phyloP scores from a whole-genome alignment of 2,797 vertebrate species.

The Merluccius polli region DNA sequence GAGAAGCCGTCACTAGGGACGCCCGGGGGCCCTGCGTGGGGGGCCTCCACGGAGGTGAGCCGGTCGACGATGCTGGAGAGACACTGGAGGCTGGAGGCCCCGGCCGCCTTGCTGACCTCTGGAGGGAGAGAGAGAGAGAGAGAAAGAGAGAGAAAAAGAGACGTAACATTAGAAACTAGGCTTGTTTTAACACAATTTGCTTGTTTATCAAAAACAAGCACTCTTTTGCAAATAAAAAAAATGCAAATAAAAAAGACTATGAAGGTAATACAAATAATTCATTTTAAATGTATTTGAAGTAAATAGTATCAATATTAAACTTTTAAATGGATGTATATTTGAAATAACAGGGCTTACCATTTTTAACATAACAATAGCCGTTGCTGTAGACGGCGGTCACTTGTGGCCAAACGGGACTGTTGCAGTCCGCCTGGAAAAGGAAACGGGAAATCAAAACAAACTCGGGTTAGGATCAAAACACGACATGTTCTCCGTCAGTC shows the following conservation, averaged over 20 bases:
- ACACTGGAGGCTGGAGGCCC: slow-evolving; percentile 91
- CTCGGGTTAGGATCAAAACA: not conserved
- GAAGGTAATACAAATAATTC: not conserved
- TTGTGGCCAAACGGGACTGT: slow-evolving; percentile 87
- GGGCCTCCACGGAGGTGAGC: slow-evolving; percentile 78
- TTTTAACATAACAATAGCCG: slow-evolving; percentile 76
- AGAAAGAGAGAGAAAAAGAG: not conserved
- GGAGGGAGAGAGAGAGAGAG: not conserved
- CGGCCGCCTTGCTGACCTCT: slow-evolving; percentile 73
- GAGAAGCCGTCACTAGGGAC: slow-evolving; percentile 67
- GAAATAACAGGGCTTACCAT: slow-evolving; percentile 69
- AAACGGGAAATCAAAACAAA: slow-evolving; percentile 35
- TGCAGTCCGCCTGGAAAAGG: slow-evolving; percentile 80
- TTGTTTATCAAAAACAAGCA: too few species aligned
- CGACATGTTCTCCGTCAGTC: not conserved
- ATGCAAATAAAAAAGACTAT: too few species aligned
- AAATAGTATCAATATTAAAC: not conserved
- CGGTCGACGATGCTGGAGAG: slow-evolving; percentile 97
- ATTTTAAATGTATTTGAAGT: not conserved
- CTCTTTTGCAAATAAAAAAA: too few species aligned
- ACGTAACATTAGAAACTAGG: not conserved
- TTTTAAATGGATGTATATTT: not conserved
- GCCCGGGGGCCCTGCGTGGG: slow-evolving; percentile 47
- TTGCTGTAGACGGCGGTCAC: slow-evolving; percentile 80
- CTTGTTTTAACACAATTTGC: not conserved